Percentiles rank a stretch among this genome's conserved stretches.
These are phyloP conservation scores for Cyrtorhinus lividipennis DNA, from an alignment of 1,140 invertebrate species.

Conservation along the genomic window DNA sequence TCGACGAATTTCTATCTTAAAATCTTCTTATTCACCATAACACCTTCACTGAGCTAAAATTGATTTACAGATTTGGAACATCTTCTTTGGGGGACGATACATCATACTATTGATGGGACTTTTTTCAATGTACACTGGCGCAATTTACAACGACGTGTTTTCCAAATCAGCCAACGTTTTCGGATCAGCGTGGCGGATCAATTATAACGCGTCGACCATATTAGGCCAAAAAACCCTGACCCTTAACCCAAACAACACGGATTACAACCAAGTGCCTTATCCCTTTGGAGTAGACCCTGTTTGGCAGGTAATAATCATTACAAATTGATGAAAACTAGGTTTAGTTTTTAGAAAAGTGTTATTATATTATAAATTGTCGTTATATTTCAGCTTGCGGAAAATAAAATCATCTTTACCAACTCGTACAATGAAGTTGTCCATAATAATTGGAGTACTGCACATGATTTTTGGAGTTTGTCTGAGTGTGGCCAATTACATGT, in stretches of 20 bases:
- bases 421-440: constrained; percentile 98
- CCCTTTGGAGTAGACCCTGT: constrained; percentile 76
- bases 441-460: constrained; percentile 88
- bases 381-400: constrained; percentile 51
- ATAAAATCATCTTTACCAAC: constrained; percentile 95
- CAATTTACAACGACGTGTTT: constrained; percentile 97
- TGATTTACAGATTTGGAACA: constrained; percentile 73
- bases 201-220: constrained; percentile 40
- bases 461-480: constrained; percentile 93
- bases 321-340: too few species aligned
- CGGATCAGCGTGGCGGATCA: constrained; percentile 59
- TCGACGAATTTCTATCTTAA: too few species aligned
- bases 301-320: constrained; percentile 69
- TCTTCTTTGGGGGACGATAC: constrained; percentile 94
- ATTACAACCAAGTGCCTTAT: constrained; percentile 51
- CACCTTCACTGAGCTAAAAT: too few species aligned
- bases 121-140: constrained; percentile 92
- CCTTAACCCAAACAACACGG: constrained; percentile 43
- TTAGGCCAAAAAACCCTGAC: constrained; percentile 37
- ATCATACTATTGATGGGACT: constrained; percentile 94
- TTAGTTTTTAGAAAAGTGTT: too few species aligned
- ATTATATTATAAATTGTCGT: neutral
- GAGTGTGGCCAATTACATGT: constrained; percentile 80
- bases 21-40: too few species aligned
- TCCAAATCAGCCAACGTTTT: constrained; percentile 93